Percentiles rank a stretch among this genome's conserved stretches.
These are phyloP conservation scores for Cryptoprocta ferox DNA, from an alignment of 2,797 vertebrate genomes.

Conservation along the genomic window DNA sequence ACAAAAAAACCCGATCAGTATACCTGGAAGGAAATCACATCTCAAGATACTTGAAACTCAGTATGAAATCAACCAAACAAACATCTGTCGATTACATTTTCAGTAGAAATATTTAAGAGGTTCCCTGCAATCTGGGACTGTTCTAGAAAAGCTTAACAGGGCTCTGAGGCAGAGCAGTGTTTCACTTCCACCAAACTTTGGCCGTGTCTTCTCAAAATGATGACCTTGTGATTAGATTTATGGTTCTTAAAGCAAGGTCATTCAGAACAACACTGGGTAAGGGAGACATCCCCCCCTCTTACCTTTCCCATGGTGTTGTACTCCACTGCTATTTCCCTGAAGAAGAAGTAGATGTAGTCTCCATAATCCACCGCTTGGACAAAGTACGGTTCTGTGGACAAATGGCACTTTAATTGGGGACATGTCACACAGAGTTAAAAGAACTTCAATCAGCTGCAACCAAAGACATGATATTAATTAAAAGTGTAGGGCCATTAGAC, in stretches of 20 bases:
- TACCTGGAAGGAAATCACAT: conserved; percentile 74
- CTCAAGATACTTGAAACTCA: conserved; percentile 65
- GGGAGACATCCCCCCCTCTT: conserved; percentile 66
- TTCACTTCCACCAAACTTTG: conserved; percentile 68
- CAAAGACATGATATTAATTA: conserved; percentile 56
- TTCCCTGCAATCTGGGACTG: not conserved
- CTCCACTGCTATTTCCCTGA: conserved; percentile 99
- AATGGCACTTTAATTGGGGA: conserved; percentile 60
- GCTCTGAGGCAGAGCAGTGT: conserved; percentile 58
- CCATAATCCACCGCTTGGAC: conserved; percentile 97
- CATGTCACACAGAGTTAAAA: conserved; percentile 41
- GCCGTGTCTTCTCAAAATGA: conserved; percentile 80
- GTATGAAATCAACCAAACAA: conserved; percentile 40
- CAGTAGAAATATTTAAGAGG: conserved; percentile 79
- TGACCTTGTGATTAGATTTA: conserved; percentile 83
- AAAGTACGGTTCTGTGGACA: conserved; percentile 95
- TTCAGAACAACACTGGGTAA: conserved; percentile 54
- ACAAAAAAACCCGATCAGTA: not conserved
- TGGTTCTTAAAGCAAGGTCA: conserved; percentile 83
- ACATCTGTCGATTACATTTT: conserved; percentile 39
- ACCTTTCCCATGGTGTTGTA: conserved; percentile 99
- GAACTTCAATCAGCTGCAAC: conserved; percentile 45
- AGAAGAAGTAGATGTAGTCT: conserved; percentile 99
- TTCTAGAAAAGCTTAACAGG: conserved; percentile 61
- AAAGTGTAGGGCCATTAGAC: conserved; percentile 48